Evolutionary conservation across 1,140 invertebrate species (phyloP).

Genomic region (Drosophila parvula): DNA sequence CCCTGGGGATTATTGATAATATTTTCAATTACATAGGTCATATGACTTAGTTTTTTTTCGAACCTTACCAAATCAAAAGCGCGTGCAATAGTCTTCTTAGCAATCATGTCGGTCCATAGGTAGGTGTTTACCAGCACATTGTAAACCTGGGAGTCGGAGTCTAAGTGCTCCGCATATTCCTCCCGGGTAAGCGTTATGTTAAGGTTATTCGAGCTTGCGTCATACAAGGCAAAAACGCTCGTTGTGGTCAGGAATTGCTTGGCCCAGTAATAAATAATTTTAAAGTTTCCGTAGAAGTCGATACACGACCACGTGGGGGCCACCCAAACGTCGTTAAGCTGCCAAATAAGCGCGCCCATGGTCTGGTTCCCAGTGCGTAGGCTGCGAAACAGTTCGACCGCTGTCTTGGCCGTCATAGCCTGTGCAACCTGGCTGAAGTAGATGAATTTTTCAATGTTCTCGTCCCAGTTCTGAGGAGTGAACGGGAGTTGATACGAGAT

Average conservation of each 20-base stretch:
- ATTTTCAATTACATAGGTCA: not conserved
- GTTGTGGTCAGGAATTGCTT: slow-evolving; percentile 92
- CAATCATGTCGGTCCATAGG: slow-evolving; percentile 64
- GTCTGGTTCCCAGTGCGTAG: slow-evolving; percentile 89
- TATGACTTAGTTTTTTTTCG: too few relatives aligned
- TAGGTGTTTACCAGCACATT: slow-evolving; percentile 61
- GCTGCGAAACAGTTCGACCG: slow-evolving; percentile 95
- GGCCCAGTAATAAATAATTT: slow-evolving; percentile 94
- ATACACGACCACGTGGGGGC: slow-evolving; percentile 98
- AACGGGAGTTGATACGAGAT: slow-evolving; percentile 87
- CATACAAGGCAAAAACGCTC: slow-evolving; percentile 59
- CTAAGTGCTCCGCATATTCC: slow-evolving; percentile 29
- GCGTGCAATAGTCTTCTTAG: slow-evolving; percentile 48
- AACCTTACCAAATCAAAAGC: slow-evolving; percentile 52
- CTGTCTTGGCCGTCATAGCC: slow-evolving; percentile 92
- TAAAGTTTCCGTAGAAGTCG: slow-evolving; percentile 85
- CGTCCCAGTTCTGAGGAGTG: slow-evolving; percentile 84
- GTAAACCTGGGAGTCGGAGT: slow-evolving; percentile 33
- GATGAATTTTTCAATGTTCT: slow-evolving; percentile 87
- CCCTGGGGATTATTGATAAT: slow-evolving; percentile 12
- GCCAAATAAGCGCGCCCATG: slow-evolving; percentile 99
- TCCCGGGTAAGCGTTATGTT: slow-evolving; percentile 67
- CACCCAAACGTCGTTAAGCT: slow-evolving; percentile 99
- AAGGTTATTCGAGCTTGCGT: slow-evolving; percentile 45
- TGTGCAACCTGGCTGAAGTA: slow-evolving; percentile 94